phyloP scores from a whole-genome alignment of 1,140 invertebrate species.

The Eufriesea mexicana region DNA sequence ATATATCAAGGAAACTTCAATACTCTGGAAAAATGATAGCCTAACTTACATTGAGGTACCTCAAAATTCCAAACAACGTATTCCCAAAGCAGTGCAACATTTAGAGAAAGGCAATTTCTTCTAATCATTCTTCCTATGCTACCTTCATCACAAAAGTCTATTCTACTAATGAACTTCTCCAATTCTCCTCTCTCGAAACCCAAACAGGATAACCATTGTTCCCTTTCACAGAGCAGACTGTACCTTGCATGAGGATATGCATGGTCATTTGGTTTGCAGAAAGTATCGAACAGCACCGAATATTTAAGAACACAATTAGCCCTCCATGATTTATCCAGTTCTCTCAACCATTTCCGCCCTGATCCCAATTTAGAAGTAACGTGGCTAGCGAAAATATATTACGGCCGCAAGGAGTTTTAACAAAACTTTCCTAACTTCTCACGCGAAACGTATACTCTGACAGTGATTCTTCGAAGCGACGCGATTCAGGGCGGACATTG shows the following conservation, averaged over 20 bases:
- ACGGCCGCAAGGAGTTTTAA: not conserved
- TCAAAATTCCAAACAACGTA: no score
- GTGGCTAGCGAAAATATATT: constrained; percentile 17
- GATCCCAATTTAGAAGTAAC: constrained; percentile 9
- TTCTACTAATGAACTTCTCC: not conserved
- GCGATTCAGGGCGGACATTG: not conserved
- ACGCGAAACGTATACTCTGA: not conserved
- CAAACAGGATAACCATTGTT: not conserved
- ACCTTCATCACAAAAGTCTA: not conserved
- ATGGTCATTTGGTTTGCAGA: not conserved
- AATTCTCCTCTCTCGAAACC: not conserved
- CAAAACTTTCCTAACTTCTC: constrained; percentile 28
- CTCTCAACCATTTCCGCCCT: no score
- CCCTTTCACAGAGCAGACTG: not conserved
- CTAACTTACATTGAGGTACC: no score
- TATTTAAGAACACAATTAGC: not conserved
- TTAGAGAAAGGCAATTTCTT: not conserved
- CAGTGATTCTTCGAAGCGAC: constrained; percentile 22
- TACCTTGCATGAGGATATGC: rapidly evolving
- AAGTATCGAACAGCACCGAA: not conserved
- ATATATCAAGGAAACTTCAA: no score
- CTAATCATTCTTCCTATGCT: not conserved
- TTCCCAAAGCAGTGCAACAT: not conserved
- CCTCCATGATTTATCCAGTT: not conserved
- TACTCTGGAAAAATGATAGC: no score